Percentiles rank a stretch among this genome's conserved stretches.
phyloP scores from a whole-genome alignment of 2,113 vertebrate genomes.

The Diphyllodes magnificus region DNA sequence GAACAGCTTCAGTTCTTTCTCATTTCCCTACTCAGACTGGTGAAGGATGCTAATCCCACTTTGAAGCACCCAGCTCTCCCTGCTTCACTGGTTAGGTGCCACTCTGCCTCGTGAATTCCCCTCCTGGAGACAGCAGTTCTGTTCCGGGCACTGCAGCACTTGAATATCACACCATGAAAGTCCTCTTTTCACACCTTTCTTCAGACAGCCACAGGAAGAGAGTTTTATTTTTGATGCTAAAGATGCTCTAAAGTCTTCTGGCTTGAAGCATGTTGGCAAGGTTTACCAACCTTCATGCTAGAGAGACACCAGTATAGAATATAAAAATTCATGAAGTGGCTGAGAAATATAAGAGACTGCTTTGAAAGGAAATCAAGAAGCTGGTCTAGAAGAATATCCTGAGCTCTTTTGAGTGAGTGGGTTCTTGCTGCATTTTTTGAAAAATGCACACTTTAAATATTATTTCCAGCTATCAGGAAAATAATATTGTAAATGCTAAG shows the following conservation, averaged over 20 bases:
- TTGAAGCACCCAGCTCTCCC: not conserved
- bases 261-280: not conserved
- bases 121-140: not conserved
- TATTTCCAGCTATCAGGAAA: not conserved
- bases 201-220: not conserved
- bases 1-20: not conserved
- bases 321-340: not conserved
- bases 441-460: not conserved
- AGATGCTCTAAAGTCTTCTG: not conserved
- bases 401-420: not conserved
- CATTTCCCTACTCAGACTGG: not conserved
- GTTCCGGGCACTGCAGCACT: not conserved
- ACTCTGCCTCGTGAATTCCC: not conserved
- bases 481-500: not conserved
- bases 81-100: not conserved
- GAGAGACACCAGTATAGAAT: not conserved
- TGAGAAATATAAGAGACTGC: not conserved
- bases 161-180: not conserved
- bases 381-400: not conserved
- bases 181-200: not conserved
- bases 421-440: not conserved
- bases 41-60: not conserved
- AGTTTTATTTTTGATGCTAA: not conserved
- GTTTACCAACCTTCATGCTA: not conserved
- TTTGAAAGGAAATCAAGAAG: not conserved